Percentiles rank a stretch among this genome's conserved stretches.
Evolutionary conservation across 2,797 vertebrate species (phyloP).

Genomic region (Pseudomugil gertrudae): DNA sequence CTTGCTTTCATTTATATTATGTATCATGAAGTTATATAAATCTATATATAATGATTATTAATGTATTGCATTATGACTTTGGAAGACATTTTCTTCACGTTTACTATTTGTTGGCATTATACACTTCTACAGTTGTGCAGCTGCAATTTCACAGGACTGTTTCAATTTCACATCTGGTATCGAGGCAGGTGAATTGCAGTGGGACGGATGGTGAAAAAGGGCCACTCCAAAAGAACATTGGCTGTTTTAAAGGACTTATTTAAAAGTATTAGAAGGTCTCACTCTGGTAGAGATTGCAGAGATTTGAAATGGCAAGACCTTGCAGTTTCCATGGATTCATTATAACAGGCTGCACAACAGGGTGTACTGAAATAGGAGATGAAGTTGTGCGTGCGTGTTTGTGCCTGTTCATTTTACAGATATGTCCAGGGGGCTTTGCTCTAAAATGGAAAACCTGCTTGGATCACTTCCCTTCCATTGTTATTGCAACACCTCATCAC

Average conservation of each 20-base stretch:
- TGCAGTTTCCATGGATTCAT: constrained; percentile 70
- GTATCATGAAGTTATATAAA: too few relatives aligned
- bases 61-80: constrained; percentile 9
- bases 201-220: constrained; percentile 59
- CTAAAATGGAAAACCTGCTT: constrained; percentile 71
- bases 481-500: constrained; percentile 71
- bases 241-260: constrained; percentile 77
- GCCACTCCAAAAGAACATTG: constrained; percentile 72
- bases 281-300: constrained; percentile 63
- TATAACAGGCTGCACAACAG: constrained; percentile 65
- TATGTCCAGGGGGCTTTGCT: constrained; percentile 71
- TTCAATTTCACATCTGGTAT: constrained; percentile 64
- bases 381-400: constrained; percentile 23
- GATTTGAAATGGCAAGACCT: constrained; percentile 70
- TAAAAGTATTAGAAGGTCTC: constrained; percentile 73
- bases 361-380: constrained; percentile 65
- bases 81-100: constrained; percentile 19
- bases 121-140: constrained; percentile 55
- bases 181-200: constrained; percentile 64
- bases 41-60: too few relatives aligned
- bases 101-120: constrained; percentile 59
- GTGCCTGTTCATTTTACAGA: constrained; percentile 45
- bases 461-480: constrained; percentile 58
- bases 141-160: constrained; percentile 66
- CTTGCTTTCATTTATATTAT: too few relatives aligned